A percentile compares a stretch with the other conserved stretches of the same genome.
phyloP scores from a whole-genome alignment of 37 sponge, comb jelly and placozoan genomes.

The Halisarca cf. caerulea region DNA sequence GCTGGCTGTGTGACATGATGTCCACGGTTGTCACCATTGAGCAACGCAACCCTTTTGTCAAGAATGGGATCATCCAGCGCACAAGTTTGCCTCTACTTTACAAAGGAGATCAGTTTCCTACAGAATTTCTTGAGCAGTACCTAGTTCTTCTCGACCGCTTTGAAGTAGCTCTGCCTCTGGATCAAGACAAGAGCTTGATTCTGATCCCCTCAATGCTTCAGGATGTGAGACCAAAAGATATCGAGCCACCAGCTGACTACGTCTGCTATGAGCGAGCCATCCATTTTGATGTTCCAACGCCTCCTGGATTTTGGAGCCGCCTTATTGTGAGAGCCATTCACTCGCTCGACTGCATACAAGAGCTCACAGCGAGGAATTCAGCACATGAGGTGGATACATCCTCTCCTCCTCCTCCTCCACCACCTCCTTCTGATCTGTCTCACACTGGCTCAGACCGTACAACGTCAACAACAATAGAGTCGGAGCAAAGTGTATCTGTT shows the following conservation, averaged over 20 bases:
- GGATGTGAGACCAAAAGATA: conserved; percentile 21
- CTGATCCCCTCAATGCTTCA: conserved; percentile 78
- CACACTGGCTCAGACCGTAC: background rate
- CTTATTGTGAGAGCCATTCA: conserved; percentile 66
- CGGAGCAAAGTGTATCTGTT: too few relatives aligned
- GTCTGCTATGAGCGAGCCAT: conserved; percentile 41
- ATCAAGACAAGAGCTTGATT: conserved; percentile 20
- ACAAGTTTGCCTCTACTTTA: conserved; percentile 31
- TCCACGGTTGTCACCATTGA: conserved; percentile 58
- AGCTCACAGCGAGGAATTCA: background rate
- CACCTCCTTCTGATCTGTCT: background rate
- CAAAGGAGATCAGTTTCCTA: conserved; percentile 46
- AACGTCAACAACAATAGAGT: background rate
- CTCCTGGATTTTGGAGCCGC: conserved; percentile 78
- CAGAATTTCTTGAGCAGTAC: conserved; percentile 53
- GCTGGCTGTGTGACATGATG: conserved; percentile 81
- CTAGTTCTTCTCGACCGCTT: conserved; percentile 64
- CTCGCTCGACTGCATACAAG: background rate
- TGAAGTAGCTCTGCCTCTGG: conserved; percentile 74
- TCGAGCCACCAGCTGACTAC: conserved; percentile 6
- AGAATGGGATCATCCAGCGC: conserved; percentile 63
- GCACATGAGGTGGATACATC: background rate
- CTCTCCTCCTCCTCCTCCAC: background rate
- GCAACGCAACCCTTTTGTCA: conserved; percentile 47
- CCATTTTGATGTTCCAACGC: conserved; percentile 32